Evolutionary conservation across 2,113 vertebrate genomes (phyloP).

Genomic region (Barbus barbus): DNA sequence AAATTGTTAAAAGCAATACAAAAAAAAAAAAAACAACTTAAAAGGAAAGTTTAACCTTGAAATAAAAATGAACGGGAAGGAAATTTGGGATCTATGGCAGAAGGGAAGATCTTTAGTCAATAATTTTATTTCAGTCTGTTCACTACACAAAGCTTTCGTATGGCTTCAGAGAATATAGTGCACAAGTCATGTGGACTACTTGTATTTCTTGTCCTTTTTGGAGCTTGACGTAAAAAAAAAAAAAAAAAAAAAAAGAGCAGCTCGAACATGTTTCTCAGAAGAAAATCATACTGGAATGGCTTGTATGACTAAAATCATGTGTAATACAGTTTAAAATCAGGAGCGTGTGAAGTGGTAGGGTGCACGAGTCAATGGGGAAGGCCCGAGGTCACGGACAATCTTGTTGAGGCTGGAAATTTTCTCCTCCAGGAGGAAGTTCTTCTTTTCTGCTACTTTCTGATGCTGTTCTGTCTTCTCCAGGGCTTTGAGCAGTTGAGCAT

Average conservation of each 20-base stretch:
- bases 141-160: background rate
- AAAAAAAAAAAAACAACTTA: background rate
- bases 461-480: constrained; percentile 86
- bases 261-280: background rate
- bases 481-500: constrained; percentile 85
- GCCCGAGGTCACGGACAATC: constrained; percentile 86
- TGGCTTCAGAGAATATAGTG: background rate
- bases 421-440: constrained; percentile 90
- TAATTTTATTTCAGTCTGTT: background rate
- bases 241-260: too few relatives aligned
- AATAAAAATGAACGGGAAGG: background rate
- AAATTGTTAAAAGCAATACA: background rate
- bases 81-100: background rate
- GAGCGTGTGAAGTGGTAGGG: constrained; percentile 68
- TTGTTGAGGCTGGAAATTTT: constrained; percentile 91
- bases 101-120: background rate
- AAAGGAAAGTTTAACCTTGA: background rate
- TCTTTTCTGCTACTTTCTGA: constrained; percentile 87
- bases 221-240: background rate
- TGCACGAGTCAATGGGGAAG: constrained; percentile 65
- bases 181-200: background rate
- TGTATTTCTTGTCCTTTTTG: background rate
- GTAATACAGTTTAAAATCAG: constrained; percentile 7
- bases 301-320: background rate
- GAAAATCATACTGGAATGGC: background rate